Evolutionary conservation across 2,888 invertebrate genomes (phyloP), one percentile per base, ranked within the genome.

Genomic region (Spodoptera exigua): DNA sequence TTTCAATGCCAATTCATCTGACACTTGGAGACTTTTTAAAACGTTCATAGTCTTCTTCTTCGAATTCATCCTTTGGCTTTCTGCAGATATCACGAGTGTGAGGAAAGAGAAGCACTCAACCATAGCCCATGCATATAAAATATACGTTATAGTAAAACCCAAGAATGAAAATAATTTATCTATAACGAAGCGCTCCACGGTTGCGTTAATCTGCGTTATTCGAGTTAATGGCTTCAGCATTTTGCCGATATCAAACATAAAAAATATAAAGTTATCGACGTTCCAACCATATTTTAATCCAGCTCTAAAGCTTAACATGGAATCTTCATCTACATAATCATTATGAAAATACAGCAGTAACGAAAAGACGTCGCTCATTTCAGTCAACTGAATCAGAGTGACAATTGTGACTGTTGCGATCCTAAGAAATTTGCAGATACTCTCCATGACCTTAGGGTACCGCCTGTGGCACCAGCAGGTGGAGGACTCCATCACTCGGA

Each of bases 401-500:
- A 79, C 40, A 0, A 79, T 7, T 0, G 78, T 81, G 0, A 84
- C 55, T 0, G 78, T 27, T 0, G 40, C 32, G n/a, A 85, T 75
- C 12, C 84, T 76, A 0, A 81, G 2, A 18, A 83, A 76, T 14
- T 55, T 80, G 7, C 74, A 69, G 11, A 75, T 12, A 21, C 18
- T 7, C n/a, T 35, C 10, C 10, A 74, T 70, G 64, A 0, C 41
- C 11, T 17, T 37, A 21, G 43, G 70, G n/a, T 35, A 36, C 4
- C 74, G 48, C 1, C 70, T 69, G 37, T 68, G 67, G 0, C 34
- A 67, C 73, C 72, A 78, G 17, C 60, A 78, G 0, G 43, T 36
- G 0, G 84, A 77, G 4, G 56, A 51, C 45, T 84, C 81, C 32
- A 67, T 81, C 1, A 85, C 11, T 40, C 83, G 55, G 1, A 73